Evolutionary conservation across 2,113 vertebrate species (phyloP), one percentile per base, ranked within the genome.

Genomic region (Cnemophilus loriae): DNA sequence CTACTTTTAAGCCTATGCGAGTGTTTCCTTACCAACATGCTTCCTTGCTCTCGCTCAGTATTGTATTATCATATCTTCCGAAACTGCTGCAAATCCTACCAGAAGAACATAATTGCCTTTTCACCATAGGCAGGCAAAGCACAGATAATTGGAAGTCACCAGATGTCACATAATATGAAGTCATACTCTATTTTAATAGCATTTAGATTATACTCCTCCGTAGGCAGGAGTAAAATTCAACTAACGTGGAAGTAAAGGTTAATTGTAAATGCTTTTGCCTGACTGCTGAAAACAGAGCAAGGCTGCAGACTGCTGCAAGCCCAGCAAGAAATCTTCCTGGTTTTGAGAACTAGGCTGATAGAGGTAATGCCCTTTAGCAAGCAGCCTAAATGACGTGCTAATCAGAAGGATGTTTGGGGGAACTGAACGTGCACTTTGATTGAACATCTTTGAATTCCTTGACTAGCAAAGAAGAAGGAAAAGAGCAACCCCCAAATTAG

Each of bases 301-400:
- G 96, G 88, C 90, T 94, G 86, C 94, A 96, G 97, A 92, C 97
- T 98, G 97, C 95, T 97, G 96, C 95, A 96, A 95, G 96, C 95
- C 95, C 96, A 97, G 98, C 96, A 98, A 96, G 96, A 97, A 95
- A 94, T 97, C 96, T 97, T 96, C 97, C 93, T 88, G 70, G 74
- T 92, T 97, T 97, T 93, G 97, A 97, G 98, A 98, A 98, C 87
- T 96, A 98, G 98, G 95, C 93, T 98, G 93, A 97, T 96, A 83
- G 96, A 98, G 96, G 89, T 82, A 94, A 91, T 95, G 95, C 85
- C 97, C 96, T 96, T 96, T 95, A 96, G 92, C 80, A 94, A 94
- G 87, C 47, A 76, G 74, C 78, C 93, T 96, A 91, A 96, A 96
- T 89, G 84, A 95, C 55, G 93, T 91, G 74, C 90, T 96, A 95